Base-by-base conservation (phyloP, 35 echinoderm and acorn worm species). In the Antedon bifida region DNA sequence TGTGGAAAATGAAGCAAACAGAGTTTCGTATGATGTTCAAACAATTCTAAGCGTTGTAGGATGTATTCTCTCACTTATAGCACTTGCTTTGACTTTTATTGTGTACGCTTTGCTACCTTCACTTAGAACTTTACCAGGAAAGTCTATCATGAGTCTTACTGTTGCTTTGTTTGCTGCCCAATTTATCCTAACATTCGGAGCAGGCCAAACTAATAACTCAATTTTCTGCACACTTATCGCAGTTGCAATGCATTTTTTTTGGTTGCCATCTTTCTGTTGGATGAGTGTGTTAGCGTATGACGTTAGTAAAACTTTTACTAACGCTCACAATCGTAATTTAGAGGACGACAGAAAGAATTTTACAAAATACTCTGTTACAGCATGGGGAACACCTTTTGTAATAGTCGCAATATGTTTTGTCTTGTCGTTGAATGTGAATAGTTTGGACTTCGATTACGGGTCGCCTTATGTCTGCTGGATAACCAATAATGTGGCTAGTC, bases 201-300 rank as follows among this genome's bases (percentile, higher is more conserved):
- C 74, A 11, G 45, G 83, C 73, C 39, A 79, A 32, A 80, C 84
- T n/a, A n/a, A 74, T 0, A 34, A 36, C 26, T 29, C 42, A 0
- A 30, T 14, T 4, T 13, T 87, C 19, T 94, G 91, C 32, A 26
- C 76, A 26, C 32, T 81, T 29, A 73, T 87, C 19, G 91, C 84
- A 4, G 35, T 88, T 5, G 2, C 87, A 19, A 76, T 79, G 8
- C 91, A 94, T 77, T 90, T 81, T 36, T 87, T 82, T 0, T 94
- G 91, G 91, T 76, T 94, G 26, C 76, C 80, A 2, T 81, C 74
- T 30, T 94, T 94, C 76, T 82, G 64, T 10, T 90, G 88, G 91
- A 94, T 94, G 91, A 84, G 76, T n/a, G 85, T 90, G 28, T 39
- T 90, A 33, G 81, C 88, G 3, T 90, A 83, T 81, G 89, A 94